Conservation (phyloP, 2,797 vertebrate species). For the Threskiornis aethiopicus region DNA sequence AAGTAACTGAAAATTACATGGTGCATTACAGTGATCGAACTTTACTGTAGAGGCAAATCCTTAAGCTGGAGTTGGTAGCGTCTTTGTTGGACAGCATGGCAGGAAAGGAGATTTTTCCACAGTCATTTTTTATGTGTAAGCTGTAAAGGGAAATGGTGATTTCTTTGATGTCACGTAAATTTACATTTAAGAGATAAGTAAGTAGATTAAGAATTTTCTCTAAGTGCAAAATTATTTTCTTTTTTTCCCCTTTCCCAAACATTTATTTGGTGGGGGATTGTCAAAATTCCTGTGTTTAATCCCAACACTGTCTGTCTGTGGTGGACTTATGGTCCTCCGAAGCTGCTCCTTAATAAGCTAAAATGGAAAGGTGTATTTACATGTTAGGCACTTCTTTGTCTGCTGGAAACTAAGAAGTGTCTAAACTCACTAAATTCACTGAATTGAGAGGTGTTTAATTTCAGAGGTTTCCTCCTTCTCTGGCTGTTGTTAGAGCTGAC, state of each 20-base stretch:
- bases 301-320: background rate
- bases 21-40: background rate
- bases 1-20: background rate
- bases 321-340: rapidly evolving
- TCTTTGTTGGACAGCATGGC: background rate
- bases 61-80: background rate
- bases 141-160: background rate
- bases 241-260: rapidly evolving
- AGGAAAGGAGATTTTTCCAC: background rate
- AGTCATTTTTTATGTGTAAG: background rate
- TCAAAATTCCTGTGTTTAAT: background rate
- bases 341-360: background rate
- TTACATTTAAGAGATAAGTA: background rate
- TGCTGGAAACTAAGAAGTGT: background rate
- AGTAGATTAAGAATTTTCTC: background rate
- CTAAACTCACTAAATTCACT: background rate
- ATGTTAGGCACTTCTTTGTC: background rate
- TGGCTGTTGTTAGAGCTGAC: background rate
- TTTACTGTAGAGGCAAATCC: background rate
- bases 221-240: background rate
- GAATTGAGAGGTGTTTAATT: background rate
- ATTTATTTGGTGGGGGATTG: background rate
- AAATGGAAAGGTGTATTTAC: background rate
- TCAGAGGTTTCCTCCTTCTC: background rate
- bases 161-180: background rate